Conservation (phyloP, 2,797 vertebrate species). For the Pachyuromys duprasi region DNA sequence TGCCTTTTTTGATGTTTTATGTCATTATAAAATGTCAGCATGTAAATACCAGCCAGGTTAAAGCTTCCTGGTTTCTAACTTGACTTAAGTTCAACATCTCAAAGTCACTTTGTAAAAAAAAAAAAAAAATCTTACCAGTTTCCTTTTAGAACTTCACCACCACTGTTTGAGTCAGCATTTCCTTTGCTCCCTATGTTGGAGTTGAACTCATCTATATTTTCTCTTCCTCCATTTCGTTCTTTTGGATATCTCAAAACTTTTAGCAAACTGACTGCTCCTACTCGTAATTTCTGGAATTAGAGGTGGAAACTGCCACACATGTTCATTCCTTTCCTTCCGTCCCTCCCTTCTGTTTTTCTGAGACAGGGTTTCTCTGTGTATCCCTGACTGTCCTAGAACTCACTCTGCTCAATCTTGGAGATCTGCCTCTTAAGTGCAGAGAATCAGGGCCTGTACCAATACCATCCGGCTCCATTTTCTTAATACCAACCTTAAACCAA, state of each 20-base stretch:
- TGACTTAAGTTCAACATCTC: neutral
- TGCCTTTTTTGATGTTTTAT: neutral
- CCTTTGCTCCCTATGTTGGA: neutral
- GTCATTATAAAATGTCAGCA: neutral
- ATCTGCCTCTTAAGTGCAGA: neutral
- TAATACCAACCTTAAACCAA: neutral
- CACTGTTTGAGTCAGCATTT: neutral
- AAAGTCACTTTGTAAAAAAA: neutral
- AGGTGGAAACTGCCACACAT: neutral
- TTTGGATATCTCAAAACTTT: neutral
- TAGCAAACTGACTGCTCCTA: neutral
- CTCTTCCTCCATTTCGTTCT: neutral
- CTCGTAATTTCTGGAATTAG: neutral
- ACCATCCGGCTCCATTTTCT: neutral
- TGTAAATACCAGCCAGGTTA: neutral
- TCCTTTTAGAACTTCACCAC: neutral
- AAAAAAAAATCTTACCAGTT: neutral
- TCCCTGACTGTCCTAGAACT: neutral
- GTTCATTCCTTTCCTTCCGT: neutral
- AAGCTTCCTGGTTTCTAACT: neutral
- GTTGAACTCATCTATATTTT: neutral
- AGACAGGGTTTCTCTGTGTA: neutral
- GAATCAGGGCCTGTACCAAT: neutral
- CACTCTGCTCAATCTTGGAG: neutral
- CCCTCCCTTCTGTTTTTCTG: neutral